Evolutionary conservation across 2,888 invertebrate genomes (phyloP).

Genomic region (Acrobasis consociella): DNA sequence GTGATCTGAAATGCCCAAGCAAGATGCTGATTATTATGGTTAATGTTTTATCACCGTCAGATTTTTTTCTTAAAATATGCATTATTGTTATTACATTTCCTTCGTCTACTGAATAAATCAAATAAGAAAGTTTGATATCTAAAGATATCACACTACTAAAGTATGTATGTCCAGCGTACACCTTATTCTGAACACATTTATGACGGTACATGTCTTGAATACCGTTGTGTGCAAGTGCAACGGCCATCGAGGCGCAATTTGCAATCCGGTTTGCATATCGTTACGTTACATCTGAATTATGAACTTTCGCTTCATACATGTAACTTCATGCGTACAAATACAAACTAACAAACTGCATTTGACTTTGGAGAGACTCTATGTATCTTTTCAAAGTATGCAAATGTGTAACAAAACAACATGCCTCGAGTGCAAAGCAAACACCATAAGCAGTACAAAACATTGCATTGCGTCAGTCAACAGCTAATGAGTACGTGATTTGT

Average conservation of each 20-base stretch:
- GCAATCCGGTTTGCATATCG: slow-evolving; percentile 66
- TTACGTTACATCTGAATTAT: slow-evolving; percentile 52
- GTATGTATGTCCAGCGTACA: slow-evolving; percentile 58
- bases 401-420: slow-evolving; percentile 47
- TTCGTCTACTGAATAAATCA: slow-evolving; percentile 21
- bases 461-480: slow-evolving; percentile 38
- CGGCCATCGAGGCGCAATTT: slow-evolving; percentile 59
- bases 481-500: slow-evolving; percentile 47
- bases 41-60: background rate
- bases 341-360: slow-evolving; percentile 74
- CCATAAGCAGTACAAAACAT: slow-evolving; percentile 45
- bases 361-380: slow-evolving; percentile 50
- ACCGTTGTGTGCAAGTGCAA: slow-evolving; percentile 72
- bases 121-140: slow-evolving; percentile 7
- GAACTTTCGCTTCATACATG: slow-evolving; percentile 60
- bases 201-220: slow-evolving; percentile 62
- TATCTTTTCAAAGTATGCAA: slow-evolving; percentile 38
- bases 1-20: slow-evolving; percentile 85
- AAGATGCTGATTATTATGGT: slow-evolving; percentile 25
- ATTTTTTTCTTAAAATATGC: background rate
- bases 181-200: slow-evolving; percentile 58
- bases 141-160: slow-evolving; percentile 43
- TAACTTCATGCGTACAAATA: slow-evolving; percentile 28
- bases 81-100: slow-evolving; percentile 7
- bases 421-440: slow-evolving; percentile 51